Conservation (phyloP, 2,888 invertebrate genomes). For the Spisula solida region DNA sequence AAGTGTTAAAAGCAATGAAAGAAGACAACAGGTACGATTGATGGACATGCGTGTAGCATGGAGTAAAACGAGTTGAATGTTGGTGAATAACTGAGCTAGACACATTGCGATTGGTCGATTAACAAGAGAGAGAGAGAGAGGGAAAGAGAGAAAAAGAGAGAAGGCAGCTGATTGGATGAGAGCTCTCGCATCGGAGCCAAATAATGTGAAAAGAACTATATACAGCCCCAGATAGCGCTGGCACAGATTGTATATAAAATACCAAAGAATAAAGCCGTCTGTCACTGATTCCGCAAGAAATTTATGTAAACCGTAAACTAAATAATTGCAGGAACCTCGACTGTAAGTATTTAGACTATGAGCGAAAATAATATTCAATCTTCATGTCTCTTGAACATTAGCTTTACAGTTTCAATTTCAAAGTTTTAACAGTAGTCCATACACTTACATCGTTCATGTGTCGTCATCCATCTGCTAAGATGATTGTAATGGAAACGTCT, state of each 20-base stretch:
- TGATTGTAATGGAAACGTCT: too few relatives aligned
- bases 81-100: neutral
- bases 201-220: neutral
- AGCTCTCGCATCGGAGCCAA: slow-evolving; percentile 1
- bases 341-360: too few relatives aligned
- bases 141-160: too few relatives aligned
- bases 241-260: neutral
- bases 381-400: too few relatives aligned
- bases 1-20: neutral
- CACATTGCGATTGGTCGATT: neutral
- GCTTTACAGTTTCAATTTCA: too few relatives aligned
- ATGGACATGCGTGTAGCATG: neutral
- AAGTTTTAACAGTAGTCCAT: too few relatives aligned
- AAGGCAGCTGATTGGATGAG: neutral
- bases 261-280: neutral
- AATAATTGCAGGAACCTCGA: too few relatives aligned
- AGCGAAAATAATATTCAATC: too few relatives aligned
- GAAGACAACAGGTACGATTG: neutral
- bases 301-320: too few relatives aligned
- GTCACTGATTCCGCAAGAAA: neutral
- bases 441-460: too few relatives aligned
- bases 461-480: too few relatives aligned
- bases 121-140: neutral
- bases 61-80: neutral
- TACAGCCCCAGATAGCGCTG: neutral